Percentiles rank a stretch among this genome's conserved stretches.
Conservation (phyloP, 2,797 vertebrate genomes). For the Heteromormyrus szaboi region DNA sequence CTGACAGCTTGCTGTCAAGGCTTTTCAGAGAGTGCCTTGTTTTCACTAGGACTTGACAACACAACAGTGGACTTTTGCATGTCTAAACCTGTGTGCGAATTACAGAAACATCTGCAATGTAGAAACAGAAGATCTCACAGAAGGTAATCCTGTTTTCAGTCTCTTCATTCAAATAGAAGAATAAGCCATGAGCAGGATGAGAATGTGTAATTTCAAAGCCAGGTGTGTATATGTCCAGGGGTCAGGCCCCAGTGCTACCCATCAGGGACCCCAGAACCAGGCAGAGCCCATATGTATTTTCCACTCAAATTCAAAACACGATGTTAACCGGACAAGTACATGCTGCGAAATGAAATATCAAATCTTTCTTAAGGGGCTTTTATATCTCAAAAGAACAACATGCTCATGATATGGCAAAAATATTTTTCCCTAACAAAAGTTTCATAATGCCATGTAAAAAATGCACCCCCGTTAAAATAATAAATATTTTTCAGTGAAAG, state of each 20-base stretch:
- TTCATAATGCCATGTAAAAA: background rate
- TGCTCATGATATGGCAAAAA: background rate
- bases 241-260: background rate
- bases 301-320: background rate
- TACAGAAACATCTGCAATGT: background rate
- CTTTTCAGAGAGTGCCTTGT: background rate
- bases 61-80: background rate
- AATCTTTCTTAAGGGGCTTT: background rate
- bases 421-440: background rate
- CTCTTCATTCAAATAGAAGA: background rate
- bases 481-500: background rate
- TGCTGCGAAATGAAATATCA: background rate
- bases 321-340: background rate
- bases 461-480: background rate
- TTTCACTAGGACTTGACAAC: background rate
- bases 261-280: background rate
- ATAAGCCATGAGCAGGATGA: background rate
- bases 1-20: background rate
- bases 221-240: background rate
- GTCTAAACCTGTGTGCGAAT: background rate
- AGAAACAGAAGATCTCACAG: background rate
- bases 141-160: background rate
- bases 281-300: background rate
- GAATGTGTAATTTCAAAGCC: background rate
- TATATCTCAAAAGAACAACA: background rate